Evolutionary conservation across 2,888 invertebrate genomes (phyloP), one percentile per base, ranked within the genome.

Genomic region (Chelonus formosanus): DNA sequence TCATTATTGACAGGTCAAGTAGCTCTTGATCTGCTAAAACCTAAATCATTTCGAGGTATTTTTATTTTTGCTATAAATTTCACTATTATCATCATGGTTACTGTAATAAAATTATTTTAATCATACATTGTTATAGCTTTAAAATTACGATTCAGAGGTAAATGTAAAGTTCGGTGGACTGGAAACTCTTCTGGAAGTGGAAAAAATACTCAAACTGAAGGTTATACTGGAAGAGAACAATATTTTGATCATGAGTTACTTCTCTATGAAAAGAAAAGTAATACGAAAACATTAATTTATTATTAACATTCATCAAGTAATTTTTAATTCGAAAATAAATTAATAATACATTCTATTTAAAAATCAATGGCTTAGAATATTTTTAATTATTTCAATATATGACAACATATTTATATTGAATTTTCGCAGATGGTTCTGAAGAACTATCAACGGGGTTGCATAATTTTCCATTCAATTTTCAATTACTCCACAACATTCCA

Each of bases 401-500:
- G 40, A 1, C 3, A 47, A 34, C n/a, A 43, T 7, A n/a, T 10
- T 36, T 43, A 3, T 58, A 44, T 36, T 45, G 5, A 32, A 8
- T n/a, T 47, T 40, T 65, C 63, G 20, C 8, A 85, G 90, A 88
- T 64, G 84, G 85, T 72, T 89, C 91, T 80, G 88, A 88, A 64
- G 90, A 90, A 78, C 84, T 93, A 53, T 88, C 90, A n/a, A 80
- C 88, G 10, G 95, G 95, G 0, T 85, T 86, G 67, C 88, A 91
- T 73, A 86, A 86, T 1, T 95, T 91, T 80, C 91, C 92, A 7
- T 95, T 96, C 78, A 88, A 89, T 2, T 93, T 92, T 77, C 87
- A 89, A n/a, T 84, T 93, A 67, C 92, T 92, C 0, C 84, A 85
- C 61, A 89, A 90, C 61, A 85, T 94, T 67, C 94, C 94, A 81